These are phyloP conservation scores for Corythaeola cristata DNA, from an alignment of 2,113 vertebrate genomes.

Conservation along the genomic window DNA sequence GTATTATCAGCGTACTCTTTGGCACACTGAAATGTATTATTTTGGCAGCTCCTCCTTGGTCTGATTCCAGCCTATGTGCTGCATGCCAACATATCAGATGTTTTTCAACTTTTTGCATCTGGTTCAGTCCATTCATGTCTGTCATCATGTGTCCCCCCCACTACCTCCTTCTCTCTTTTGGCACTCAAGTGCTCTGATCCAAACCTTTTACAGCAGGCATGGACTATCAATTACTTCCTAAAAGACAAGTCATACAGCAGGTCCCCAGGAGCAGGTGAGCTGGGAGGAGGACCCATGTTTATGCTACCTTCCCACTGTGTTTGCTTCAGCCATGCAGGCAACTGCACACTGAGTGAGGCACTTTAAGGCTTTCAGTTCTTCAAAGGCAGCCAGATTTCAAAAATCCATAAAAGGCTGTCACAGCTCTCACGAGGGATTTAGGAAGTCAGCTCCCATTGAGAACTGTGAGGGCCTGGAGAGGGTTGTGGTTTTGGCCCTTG, in stretches of 20 bases:
- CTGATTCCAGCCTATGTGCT: background rate
- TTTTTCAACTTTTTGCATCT: background rate
- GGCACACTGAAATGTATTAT: background rate
- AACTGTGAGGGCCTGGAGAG: background rate
- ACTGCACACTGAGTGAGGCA: background rate
- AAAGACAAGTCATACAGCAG: background rate
- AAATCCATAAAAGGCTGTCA: background rate
- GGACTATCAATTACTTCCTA: background rate
- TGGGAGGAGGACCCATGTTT: accelerated
- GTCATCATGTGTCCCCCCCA: background rate
- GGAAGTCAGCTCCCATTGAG: background rate
- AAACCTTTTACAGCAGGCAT: background rate
- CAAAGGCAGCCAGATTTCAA: background rate
- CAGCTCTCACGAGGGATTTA: background rate
- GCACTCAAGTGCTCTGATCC: background rate
- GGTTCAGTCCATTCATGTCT: background rate
- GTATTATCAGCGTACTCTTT: background rate
- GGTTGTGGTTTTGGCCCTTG: background rate
- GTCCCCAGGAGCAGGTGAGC: background rate
- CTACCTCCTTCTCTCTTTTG: background rate
- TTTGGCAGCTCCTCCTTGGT: background rate
- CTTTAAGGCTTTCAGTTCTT: background rate
- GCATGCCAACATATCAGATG: background rate
- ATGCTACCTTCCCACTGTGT: background rate
- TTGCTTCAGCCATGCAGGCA: background rate